phyloP scores from a whole-genome alignment of 2,797 vertebrate genomes.

The Acipenser oxyrinchus region DNA sequence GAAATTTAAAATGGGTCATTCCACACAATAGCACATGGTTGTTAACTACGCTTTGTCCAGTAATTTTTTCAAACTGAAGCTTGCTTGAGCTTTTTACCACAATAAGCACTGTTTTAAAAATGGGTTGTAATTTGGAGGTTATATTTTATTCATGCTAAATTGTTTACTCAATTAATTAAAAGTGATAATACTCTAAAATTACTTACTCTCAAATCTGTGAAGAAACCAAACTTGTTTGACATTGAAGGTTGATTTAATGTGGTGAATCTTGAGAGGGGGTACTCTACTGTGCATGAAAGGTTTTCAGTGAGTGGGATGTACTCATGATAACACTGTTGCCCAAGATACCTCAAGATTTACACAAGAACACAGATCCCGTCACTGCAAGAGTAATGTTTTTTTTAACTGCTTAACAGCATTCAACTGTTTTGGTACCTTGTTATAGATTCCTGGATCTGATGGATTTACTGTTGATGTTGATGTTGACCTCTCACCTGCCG shows the following conservation, averaged over 20 bases:
- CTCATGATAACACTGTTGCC: conserved; percentile 1
- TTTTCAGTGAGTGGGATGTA: not conserved
- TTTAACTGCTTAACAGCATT: not conserved
- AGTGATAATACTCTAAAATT: no score
- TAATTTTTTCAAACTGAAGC: no score
- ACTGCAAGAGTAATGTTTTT: not conserved
- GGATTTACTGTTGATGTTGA: conserved; percentile 11
- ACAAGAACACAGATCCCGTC: not conserved
- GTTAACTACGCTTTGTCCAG: no score
- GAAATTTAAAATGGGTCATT: no score
- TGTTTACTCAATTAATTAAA: not conserved
- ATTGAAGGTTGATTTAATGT: not conserved
- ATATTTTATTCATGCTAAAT: not conserved
- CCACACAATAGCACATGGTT: no score
- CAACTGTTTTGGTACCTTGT: not conserved
- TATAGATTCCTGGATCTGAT: conserved; percentile 7
- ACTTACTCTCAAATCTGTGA: not conserved
- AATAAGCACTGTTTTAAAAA: no score
- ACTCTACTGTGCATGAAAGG: not conserved
- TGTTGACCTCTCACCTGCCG: no score
- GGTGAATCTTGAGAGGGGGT: not conserved
- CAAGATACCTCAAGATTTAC: conserved; percentile 7
- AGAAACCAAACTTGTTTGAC: not conserved
- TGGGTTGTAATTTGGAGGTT: no score
- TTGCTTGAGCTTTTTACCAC: no score